These are phyloP conservation scores for Netelia inedita DNA, from an alignment of 2,888 invertebrate species.

Conservation along the genomic window DNA sequence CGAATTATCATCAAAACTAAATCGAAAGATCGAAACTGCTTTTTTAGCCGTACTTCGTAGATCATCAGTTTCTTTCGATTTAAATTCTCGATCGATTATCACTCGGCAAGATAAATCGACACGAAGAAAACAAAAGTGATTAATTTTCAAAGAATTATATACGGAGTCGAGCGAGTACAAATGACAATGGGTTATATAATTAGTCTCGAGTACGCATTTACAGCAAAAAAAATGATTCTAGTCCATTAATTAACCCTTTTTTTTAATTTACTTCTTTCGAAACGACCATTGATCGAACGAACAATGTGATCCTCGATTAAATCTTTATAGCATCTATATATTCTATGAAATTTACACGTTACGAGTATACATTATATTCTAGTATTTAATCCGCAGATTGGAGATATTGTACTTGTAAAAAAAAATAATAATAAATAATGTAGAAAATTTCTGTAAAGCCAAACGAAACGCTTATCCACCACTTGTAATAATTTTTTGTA, in stretches of 20 bases:
- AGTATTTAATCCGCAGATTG: conserved; percentile 66
- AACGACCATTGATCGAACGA: conserved; percentile 70
- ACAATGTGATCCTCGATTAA: conserved; percentile 72
- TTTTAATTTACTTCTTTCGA: conserved; percentile 41
- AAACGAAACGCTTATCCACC: conserved; percentile 15
- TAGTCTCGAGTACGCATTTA: conserved; percentile 57
- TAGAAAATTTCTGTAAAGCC: conserved; percentile 53
- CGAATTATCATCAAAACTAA: not conserved
- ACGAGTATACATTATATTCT: conserved; percentile 63
- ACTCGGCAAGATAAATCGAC: conserved; percentile 7
- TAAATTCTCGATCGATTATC: not conserved
- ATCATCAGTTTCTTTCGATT: not conserved
- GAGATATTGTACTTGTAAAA: conserved; percentile 66
- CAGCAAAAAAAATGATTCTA: conserved; percentile 67
- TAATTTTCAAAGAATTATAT: conserved; percentile 19
- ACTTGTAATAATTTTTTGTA: not conserved
- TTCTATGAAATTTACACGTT: conserved; percentile 75
- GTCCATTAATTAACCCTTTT: conserved; percentile 70
- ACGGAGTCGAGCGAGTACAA: conserved; percentile 47
- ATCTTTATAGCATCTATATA: conserved; percentile 74
- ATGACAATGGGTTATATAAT: conserved; percentile 50
- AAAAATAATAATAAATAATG: conserved; percentile 53
- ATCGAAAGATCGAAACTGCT: not conserved
- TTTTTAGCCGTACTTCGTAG: not conserved
- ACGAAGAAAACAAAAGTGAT: conserved; percentile 3